These are phyloP conservation scores for Tetramorium parvispinum DNA, from an alignment of 1,140 invertebrate genomes.

Conservation along the genomic window DNA sequence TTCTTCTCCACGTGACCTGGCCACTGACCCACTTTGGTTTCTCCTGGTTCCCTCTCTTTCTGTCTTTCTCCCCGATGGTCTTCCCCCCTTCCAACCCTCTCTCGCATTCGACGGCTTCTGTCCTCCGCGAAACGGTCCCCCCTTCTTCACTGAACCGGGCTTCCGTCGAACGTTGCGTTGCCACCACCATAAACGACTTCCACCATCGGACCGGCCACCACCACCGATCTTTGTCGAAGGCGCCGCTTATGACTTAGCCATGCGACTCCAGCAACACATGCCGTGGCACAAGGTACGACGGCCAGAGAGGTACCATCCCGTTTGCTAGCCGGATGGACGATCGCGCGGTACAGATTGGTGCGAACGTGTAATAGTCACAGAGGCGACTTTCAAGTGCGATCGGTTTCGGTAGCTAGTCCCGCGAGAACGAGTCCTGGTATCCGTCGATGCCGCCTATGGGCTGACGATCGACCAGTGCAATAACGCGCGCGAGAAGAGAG, in stretches of 20 bases:
- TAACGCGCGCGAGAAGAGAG: background rate
- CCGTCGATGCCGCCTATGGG: slow-evolving; percentile 13
- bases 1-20: slow-evolving; percentile 84
- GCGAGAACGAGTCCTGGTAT: background rate
- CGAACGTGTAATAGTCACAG: slow-evolving; percentile 58
- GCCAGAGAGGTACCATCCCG: slow-evolving; percentile 85
- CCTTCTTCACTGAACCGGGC: slow-evolving; percentile 65
- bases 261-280: slow-evolving; percentile 82
- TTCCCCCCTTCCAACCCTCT: slow-evolving; percentile 14
- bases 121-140: slow-evolving; percentile 21
- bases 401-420: slow-evolving; percentile 11
- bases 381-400: background rate
- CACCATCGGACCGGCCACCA: slow-evolving; percentile 70
- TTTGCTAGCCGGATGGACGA: slow-evolving; percentile 83
- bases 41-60: slow-evolving; percentile 68
- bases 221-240: slow-evolving; percentile 71
- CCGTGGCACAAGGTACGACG: slow-evolving; percentile 79
- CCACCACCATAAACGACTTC: slow-evolving; percentile 75
- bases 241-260: slow-evolving; percentile 80
- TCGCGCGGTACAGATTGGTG: slow-evolving; percentile 77
- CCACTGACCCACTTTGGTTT: slow-evolving; percentile 85
- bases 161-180: slow-evolving; percentile 55
- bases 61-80: slow-evolving; percentile 28
- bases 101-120: slow-evolving; percentile 36
- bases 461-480: slow-evolving; percentile 37